A percentile compares a stretch with the other conserved stretches of the same genome.
Evolutionary conservation across 2,888 invertebrate genomes (phyloP).

Genomic region (Drosophila aldrichi): DNA sequence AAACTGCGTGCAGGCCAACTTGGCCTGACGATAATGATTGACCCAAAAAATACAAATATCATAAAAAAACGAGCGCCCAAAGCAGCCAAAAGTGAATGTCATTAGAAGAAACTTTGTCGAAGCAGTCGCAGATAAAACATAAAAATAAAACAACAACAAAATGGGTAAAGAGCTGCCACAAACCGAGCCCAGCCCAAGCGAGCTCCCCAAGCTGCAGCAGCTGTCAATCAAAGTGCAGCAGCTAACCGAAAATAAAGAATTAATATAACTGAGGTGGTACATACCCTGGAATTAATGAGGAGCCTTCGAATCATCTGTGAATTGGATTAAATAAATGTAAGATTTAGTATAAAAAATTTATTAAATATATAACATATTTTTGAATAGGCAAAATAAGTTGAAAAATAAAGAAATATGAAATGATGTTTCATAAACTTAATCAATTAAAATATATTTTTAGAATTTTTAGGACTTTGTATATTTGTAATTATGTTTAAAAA

Average conservation of each 20-base stretch:
- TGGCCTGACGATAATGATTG: constrained; percentile 79
- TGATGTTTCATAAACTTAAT: no score
- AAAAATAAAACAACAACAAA: constrained; percentile 19
- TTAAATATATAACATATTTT: no score
- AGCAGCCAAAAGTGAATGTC: constrained; percentile 73
- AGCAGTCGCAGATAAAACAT: constrained; percentile 66
- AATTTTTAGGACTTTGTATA: no score
- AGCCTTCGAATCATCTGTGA: neutral
- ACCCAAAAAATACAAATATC: constrained; percentile 61
- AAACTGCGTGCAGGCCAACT: constrained; percentile 76
- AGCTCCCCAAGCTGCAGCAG: constrained; percentile 62
- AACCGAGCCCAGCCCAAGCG: constrained; percentile 34
- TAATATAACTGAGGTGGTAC: neutral
- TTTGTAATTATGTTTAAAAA: no score
- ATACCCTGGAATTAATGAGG: constrained; percentile 23
- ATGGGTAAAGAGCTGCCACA: constrained; percentile 41
- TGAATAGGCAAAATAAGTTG: no score
- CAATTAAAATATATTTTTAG: no score
- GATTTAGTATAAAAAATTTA: no score
- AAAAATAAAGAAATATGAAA: no score
- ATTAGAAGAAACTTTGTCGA: constrained; percentile 69
- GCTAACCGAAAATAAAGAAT: constrained; percentile 23
- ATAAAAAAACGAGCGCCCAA: constrained; percentile 34
- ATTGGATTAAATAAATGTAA: neutral
- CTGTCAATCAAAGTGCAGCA: constrained; percentile 73